These are phyloP conservation scores for Plemyria rubiginata DNA, from an alignment of 2,888 invertebrate genomes.

Conservation along the genomic window DNA sequence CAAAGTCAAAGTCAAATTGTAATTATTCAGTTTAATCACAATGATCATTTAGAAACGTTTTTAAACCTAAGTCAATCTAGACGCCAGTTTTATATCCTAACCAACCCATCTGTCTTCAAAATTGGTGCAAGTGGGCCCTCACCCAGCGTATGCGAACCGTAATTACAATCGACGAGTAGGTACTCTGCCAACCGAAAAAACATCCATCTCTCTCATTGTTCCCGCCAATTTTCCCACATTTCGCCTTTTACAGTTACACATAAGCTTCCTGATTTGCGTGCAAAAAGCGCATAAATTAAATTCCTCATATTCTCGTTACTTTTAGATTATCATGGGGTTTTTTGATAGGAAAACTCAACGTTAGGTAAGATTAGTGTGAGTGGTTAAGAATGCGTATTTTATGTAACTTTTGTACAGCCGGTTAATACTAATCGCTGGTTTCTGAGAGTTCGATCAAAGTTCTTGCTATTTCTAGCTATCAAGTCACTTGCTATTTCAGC, in stretches of 20 bases:
- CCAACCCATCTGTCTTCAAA: background rate
- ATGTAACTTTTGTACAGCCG: too few species aligned
- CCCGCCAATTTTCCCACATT: conserved; percentile 78
- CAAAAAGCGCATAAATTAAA: conserved; percentile 80
- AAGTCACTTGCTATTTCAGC: too few species aligned
- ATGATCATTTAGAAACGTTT: too few species aligned
- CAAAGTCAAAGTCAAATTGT: too few species aligned
- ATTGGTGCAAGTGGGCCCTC: conserved; percentile 47
- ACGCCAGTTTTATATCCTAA: background rate
- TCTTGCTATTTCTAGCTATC: too few species aligned
- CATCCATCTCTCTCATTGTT: conserved; percentile 77
- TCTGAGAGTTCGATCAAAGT: too few species aligned
- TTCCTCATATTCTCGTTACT: conserved; percentile 53
- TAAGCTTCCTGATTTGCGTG: conserved; percentile 73
- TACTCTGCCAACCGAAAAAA: conserved; percentile 81
- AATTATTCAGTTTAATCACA: too few species aligned
- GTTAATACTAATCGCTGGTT: too few species aligned
- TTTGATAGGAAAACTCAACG: conserved; percentile 11
- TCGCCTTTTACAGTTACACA: conserved; percentile 79
- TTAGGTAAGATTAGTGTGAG: conserved; percentile 23
- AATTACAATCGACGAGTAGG: conserved; percentile 80
- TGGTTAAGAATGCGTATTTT: conserved; percentile 1
- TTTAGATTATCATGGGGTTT: conserved; percentile 13
- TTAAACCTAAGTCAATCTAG: too few species aligned
- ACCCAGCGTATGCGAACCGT: conserved; percentile 67